phyloP scores from a whole-genome alignment of 1,140 invertebrate species.

The Doryteuthis pealeii region DNA sequence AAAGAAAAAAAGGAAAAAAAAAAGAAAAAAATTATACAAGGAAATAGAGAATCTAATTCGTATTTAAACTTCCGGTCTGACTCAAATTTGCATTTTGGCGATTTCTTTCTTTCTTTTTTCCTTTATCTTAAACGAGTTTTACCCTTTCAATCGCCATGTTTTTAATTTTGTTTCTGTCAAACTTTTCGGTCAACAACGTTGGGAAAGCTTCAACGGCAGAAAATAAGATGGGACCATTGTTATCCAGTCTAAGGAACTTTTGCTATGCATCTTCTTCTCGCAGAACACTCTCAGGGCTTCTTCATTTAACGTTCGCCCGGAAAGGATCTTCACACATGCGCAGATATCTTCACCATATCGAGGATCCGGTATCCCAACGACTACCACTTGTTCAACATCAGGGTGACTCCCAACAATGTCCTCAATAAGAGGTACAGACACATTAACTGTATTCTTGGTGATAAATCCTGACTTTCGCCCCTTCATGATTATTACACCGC shows the following conservation, averaged over 20 bases:
- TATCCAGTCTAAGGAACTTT: not conserved
- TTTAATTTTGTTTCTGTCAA: not conserved
- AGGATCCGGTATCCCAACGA: conserved; percentile 13
- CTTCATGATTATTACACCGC: not conserved
- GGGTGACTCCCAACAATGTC: not conserved
- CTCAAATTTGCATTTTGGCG: no score
- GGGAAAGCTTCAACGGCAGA: not conserved
- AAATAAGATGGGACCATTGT: not conserved
- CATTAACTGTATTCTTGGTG: not conserved
- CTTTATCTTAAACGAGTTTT: no score
- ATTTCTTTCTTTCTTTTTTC: no score
- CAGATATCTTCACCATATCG: conserved; percentile 2
- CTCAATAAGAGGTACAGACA: not conserved
- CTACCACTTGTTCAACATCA: conserved; percentile 4
- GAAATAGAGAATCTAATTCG: no score
- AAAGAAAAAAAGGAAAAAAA: no score
- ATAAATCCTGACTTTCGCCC: not conserved
- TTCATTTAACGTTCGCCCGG: not conserved
- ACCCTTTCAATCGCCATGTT: not conserved
- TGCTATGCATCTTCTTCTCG: not conserved
- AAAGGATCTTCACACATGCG: conserved; percentile 3
- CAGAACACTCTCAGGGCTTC: not conserved
- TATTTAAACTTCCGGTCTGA: no score
- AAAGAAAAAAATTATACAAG: no score
- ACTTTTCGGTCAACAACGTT: not conserved